Evolutionary conservation across 2,888 invertebrate genomes (phyloP), one percentile per base, ranked within the genome.

Genomic region (Drosophila borborema): DNA sequence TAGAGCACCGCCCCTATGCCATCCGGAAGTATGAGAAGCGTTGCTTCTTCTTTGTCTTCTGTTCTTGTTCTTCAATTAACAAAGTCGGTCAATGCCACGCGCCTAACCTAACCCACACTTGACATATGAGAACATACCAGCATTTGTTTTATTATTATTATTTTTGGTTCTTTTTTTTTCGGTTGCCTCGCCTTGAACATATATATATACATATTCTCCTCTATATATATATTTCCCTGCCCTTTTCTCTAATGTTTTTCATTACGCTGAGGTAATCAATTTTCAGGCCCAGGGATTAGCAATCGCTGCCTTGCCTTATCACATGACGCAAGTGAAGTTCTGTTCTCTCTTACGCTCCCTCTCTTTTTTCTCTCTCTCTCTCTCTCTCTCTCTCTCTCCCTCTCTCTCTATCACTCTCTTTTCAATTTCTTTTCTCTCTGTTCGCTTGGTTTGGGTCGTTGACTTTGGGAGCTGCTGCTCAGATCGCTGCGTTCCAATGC

Each of bases 11-110:
- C 14, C 36, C n/a, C 9, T 31, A 28, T 7, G 40, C 14, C 53
- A 10, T 18, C 54, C 54, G 69, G 40, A 65, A 64, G 64, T 34
- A 34, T 18, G 43, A 38, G 31, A 10, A 12, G 41, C 18, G 36
- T 60, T 18, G 40, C 16, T 41, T 58, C 40, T 40, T 64, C 54
- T 53, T 41, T 41, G 16, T 8, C 20, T 8, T 12, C n/a, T 12
- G 20, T n/a, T 55, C 40, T 41, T 68, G 48, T 66, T 71, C 62
- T 56, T 56, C 66, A 81, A 81, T 81, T 86, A 70, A 51, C 53
- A 55, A 73, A 75, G 82, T 87, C 78, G 87, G 85, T 85, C 85
- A 85, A 87, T 85, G 85, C 74, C 85, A 86, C 55, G 64, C 70
- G 82, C 71, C 69, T 75, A 74, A 66, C 60, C 40, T 23, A 64